Conservation (phyloP, 2,888 invertebrate genomes). For the Hermaeophaga mercurialis region DNA sequence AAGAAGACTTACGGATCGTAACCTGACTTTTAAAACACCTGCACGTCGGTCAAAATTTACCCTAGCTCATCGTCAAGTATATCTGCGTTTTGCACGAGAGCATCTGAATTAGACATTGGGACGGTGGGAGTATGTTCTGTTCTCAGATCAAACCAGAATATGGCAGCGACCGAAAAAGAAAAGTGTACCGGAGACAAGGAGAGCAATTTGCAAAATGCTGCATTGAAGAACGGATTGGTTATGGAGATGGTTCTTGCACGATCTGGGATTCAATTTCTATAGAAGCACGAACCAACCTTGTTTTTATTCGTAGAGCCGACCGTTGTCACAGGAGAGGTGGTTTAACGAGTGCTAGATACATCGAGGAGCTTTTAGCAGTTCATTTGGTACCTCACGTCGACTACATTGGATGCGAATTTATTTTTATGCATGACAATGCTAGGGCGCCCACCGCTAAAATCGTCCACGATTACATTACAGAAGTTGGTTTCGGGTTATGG, state of each 20-base stretch:
- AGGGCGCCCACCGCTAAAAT: slow-evolving; percentile 13
- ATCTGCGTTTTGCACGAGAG: slow-evolving; percentile 35
- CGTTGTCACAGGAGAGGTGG: slow-evolving; percentile 8
- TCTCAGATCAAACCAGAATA: slow-evolving; percentile 39
- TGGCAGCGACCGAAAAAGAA: slow-evolving; percentile 38
- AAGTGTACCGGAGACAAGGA: slow-evolving; percentile 29
- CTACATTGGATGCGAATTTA: slow-evolving; percentile 25
- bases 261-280: slow-evolving; percentile 20
- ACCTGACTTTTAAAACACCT: slow-evolving; percentile 33
- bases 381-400: slow-evolving; percentile 26
- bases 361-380: slow-evolving; percentile 27
- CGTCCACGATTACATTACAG: slow-evolving; percentile 29
- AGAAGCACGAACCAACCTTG: slow-evolving; percentile 18
- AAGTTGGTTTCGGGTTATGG: too few relatives aligned
- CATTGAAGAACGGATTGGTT: slow-evolving; percentile 5
- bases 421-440: slow-evolving; percentile 10
- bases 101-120: slow-evolving; percentile 38
- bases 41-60: slow-evolving; percentile 36
- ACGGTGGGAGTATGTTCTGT: slow-evolving; percentile 32
- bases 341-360: slow-evolving; percentile 24
- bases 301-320: slow-evolving; percentile 20
- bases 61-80: slow-evolving; percentile 36
- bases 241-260: slow-evolving; percentile 19
- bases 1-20: slow-evolving; percentile 36
- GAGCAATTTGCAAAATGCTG: slow-evolving; percentile 5